Base-by-base conservation (phyloP, 1,140 invertebrate species). In the Halyomorpha halys region DNA sequence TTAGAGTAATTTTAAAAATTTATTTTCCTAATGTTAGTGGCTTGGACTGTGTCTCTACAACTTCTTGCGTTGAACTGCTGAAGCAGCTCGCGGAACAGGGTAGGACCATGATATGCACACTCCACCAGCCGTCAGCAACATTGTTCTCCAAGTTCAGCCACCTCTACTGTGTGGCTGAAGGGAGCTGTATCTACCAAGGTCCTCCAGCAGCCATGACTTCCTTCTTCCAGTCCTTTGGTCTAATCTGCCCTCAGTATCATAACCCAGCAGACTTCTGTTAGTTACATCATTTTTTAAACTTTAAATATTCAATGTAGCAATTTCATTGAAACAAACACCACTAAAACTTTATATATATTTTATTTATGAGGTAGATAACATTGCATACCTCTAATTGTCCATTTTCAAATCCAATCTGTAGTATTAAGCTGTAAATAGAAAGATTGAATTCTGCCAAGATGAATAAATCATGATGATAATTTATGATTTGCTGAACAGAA, bases 141-240 rank as follows among this genome's bases (percentile, higher is more conserved):
- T 73, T 85, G 9, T 86, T 86, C 72, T 80, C 84, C 70, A 82
- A 80, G 73, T 86, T 86, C 74, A 83, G 86, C 70, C 76, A 82
- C 74, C 69, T 85, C 3, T 85, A 84, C 70, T 78, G 83, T 65
- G 68, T 86, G 14, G 77, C 80, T 2, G 76, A 81, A 49, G 84
- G 84, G 3, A 74, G 80, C 61, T 84, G 82, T 69, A 77, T 85
- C 9, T 86, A 84, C 69, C 72, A 79, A 65, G 83, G 84, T 25
- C 72, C 75, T 15, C 71, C 74, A 0, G 47, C 68, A 25, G 73
- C 76, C 11, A 70, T 85, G 16, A 73, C 84, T n/a, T 80, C 82
- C 15, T 84, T 82, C 70, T 74, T 85, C 13, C 75, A 79, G 62
- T 75, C 76, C 8, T 74, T 77, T 66, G 75, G 74, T 18, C 72